Evolutionary conservation across 2,888 invertebrate genomes (phyloP).

Genomic region (Brachypalpus laphriformis): DNA sequence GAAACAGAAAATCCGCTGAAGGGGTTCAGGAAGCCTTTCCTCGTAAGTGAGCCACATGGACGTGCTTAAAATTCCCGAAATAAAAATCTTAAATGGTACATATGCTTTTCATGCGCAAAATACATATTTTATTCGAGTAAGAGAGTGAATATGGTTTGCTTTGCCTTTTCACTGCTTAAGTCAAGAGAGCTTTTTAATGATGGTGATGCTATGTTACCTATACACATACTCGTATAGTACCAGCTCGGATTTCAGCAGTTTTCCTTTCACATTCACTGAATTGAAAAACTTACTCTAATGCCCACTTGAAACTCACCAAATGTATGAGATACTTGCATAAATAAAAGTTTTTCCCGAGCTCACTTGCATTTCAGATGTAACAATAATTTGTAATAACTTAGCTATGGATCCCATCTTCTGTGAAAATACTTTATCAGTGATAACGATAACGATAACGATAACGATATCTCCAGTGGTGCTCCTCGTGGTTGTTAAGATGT

Average conservation of each 20-base stretch:
- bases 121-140: neutral
- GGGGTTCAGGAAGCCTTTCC: neutral
- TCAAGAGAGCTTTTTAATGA: slow-evolving; percentile 30
- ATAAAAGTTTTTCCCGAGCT: too few species aligned
- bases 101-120: neutral
- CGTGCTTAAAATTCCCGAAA: neutral
- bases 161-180: neutral
- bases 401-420: too few species aligned
- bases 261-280: too few species aligned
- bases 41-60: neutral
- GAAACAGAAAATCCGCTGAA: neutral
- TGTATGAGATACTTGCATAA: neutral
- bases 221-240: neutral
- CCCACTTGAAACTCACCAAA: slow-evolving; percentile 18
- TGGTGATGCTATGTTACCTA: neutral
- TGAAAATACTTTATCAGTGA: too few species aligned
- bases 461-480: too few species aligned
- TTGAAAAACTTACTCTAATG: slow-evolving; percentile 9
- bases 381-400: too few species aligned
- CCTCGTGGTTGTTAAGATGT: too few species aligned
- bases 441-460: too few species aligned
- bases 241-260: neutral
- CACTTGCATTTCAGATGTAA: neutral
- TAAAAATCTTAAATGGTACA: neutral
- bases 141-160: neutral